Conservation (phyloP, 2,113 vertebrate genomes). For the Alectura lathami region DNA sequence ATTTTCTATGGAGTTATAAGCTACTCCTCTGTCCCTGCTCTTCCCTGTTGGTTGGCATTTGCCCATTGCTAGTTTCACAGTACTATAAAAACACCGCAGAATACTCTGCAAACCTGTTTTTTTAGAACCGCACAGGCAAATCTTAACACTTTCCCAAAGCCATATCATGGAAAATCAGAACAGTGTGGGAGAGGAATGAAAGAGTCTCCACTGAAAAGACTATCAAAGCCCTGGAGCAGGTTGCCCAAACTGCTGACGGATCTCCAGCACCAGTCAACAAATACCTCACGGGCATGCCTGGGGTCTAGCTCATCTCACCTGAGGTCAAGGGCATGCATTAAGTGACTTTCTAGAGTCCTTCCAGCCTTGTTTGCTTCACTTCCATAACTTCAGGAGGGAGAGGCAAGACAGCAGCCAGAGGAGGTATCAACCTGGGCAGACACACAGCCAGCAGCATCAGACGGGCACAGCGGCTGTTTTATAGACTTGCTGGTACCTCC, state of each 20-base stretch:
- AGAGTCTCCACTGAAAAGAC: not conserved
- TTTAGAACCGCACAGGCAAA: rapidly evolving
- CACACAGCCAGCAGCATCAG: not conserved
- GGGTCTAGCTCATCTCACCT: not conserved
- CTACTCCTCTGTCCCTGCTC: not conserved
- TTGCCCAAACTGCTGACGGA: not conserved
- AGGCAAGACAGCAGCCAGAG: not conserved
- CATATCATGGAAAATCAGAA: not conserved
- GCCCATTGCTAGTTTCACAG: not conserved
- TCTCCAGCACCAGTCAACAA: not conserved
- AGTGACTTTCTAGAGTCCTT: not conserved
- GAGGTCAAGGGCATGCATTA: not conserved
- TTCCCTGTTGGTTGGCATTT: not conserved
- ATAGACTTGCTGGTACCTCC: conserved; percentile 47
- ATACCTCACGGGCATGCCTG: rapidly evolving
- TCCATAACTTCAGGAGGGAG: not conserved
- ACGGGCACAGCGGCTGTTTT: not conserved
- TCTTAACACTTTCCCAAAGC: not conserved
- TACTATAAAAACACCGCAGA: not conserved
- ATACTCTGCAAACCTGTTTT: not conserved
- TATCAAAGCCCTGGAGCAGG: not conserved
- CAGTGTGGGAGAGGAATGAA: not conserved
- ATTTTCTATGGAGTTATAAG: not conserved
- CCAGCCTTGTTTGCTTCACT: not conserved
- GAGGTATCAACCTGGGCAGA: not conserved